phyloP scores from a whole-genome alignment of 2,113 vertebrate species.

The Marmota monax region DNA sequence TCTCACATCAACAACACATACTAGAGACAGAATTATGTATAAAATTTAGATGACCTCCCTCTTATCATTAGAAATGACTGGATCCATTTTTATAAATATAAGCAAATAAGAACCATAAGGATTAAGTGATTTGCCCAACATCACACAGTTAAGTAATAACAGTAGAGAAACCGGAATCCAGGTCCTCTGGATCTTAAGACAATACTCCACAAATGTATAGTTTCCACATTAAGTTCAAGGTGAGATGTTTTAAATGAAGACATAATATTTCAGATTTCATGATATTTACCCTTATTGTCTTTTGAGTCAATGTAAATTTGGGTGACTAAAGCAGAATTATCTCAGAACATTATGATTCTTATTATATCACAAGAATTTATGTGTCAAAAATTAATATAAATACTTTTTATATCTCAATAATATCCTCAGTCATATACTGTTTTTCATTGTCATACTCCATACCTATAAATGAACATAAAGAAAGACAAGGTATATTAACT shows the following conservation, averaged over 20 bases:
- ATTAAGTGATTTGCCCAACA: constrained; percentile 46
- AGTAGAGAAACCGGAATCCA: constrained; percentile 46
- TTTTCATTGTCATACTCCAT: background rate
- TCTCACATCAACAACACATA: background rate
- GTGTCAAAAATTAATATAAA: constrained; percentile 7
- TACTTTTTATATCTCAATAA: background rate
- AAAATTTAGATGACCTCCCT: constrained; percentile 1
- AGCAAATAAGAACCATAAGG: constrained; percentile 4
- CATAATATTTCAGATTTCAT: constrained; percentile 32
- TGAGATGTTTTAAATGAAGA: constrained; percentile 54
- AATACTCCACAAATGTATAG: background rate
- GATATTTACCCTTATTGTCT: background rate
- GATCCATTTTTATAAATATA: constrained; percentile 16
- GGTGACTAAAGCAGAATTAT: constrained; percentile 52
- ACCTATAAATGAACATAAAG: constrained; percentile 1
- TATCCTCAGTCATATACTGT: background rate
- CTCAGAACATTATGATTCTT: background rate
- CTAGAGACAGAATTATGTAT: background rate
- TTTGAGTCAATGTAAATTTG: constrained; percentile 57
- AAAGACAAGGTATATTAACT: background rate
- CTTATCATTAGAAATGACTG: background rate
- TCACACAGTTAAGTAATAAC: constrained; percentile 39
- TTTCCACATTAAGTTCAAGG: constrained; percentile 36
- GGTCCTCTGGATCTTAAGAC: background rate
- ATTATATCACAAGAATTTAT: background rate